phyloP scores from a whole-genome alignment of 2,888 invertebrate genomes.

The Urechis unicinctus region DNA sequence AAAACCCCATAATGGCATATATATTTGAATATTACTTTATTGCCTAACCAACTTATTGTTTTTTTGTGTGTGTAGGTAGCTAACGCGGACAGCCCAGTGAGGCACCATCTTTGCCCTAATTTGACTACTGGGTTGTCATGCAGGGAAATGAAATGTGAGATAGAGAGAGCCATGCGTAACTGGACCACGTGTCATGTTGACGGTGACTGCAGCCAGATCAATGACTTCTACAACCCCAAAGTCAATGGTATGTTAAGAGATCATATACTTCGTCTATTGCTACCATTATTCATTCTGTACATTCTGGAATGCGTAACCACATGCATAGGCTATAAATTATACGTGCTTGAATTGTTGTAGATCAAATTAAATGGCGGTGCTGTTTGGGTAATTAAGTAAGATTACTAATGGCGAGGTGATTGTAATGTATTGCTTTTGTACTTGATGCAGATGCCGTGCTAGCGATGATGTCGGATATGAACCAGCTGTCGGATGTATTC shows the following conservation, averaged over 20 bases:
- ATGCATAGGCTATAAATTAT: too few species aligned
- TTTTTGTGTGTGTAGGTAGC: too few species aligned
- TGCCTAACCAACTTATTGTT: too few species aligned
- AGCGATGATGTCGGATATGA: conserved; percentile 27
- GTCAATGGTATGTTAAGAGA: background rate
- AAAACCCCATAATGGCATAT: too few species aligned
- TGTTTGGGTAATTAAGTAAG: too few species aligned
- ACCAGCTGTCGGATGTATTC: conserved; percentile 33
- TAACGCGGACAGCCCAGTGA: background rate
- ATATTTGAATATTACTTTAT: too few species aligned
- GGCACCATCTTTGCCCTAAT: conserved; percentile 1
- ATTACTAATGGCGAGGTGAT: too few species aligned
- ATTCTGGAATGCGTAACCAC: too few species aligned
- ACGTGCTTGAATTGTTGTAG: background rate
- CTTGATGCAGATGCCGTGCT: conserved; percentile 3
- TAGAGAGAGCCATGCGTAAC: conserved; percentile 9
- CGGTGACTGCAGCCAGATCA: conserved; percentile 9
- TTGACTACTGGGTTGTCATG: conserved; percentile 7
- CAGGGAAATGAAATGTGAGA: conserved; percentile 9
- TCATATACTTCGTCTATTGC: too few species aligned
- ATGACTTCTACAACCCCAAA: conserved; percentile 6
- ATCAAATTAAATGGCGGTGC: background rate
- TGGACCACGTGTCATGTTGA: conserved; percentile 10
- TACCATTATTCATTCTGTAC: too few species aligned
- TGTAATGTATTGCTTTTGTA: too few species aligned